These are phyloP conservation scores for Gallinago paraguaiae DNA, from an alignment of 2,113 vertebrate genomes.

Conservation along the genomic window DNA sequence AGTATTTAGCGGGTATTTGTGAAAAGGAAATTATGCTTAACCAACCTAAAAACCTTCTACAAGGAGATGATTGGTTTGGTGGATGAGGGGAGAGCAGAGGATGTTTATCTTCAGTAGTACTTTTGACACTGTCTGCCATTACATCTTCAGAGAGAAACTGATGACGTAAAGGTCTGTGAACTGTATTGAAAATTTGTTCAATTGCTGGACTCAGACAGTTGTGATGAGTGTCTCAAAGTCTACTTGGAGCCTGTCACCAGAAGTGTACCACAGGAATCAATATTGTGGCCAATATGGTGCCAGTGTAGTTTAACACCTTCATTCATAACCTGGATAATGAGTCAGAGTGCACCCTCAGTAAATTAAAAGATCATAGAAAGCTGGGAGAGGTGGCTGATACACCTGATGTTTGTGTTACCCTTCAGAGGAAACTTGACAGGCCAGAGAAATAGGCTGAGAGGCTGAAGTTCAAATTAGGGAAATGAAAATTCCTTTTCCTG, in stretches of 20 bases:
- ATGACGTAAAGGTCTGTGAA: background rate
- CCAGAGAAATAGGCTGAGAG: background rate
- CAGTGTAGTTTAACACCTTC: background rate
- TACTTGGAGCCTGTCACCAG: background rate
- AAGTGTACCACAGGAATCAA: background rate
- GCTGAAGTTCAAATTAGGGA: background rate
- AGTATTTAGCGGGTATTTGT: background rate
- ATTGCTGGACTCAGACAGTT: background rate
- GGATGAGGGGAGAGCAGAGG: background rate
- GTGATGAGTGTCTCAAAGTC: background rate
- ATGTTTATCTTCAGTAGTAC: background rate
- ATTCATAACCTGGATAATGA: background rate
- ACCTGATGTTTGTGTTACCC: background rate
- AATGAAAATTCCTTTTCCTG: background rate
- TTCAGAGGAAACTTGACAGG: background rate
- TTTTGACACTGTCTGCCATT: background rate
- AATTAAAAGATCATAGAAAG: background rate
- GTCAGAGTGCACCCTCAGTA: background rate
- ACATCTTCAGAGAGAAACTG: background rate
- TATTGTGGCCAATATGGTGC: accelerated
- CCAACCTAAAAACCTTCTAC: background rate
- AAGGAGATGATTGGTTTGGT: background rate
- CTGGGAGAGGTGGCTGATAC: background rate
- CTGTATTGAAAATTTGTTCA: background rate
- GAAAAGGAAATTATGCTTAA: background rate